phyloP scores from a whole-genome alignment of 2,888 invertebrate genomes.

The Callosobruchus maculatus region DNA sequence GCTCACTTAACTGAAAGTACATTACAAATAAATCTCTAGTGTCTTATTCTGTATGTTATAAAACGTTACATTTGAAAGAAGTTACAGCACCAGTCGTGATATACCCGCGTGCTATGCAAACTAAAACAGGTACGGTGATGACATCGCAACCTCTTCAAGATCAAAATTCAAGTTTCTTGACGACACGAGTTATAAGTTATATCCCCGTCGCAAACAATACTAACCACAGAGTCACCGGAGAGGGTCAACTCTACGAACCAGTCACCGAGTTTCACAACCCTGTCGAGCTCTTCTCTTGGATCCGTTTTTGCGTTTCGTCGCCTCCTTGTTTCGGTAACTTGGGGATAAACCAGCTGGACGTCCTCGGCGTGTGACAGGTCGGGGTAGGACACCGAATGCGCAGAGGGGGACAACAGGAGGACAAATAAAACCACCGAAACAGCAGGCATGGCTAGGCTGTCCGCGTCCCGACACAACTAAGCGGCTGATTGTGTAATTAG shows the following conservation, averaged over 20 bases:
- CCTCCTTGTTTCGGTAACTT: neutral
- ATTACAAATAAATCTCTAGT: too few species aligned
- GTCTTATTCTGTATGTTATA: too few species aligned
- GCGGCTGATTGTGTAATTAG: neutral
- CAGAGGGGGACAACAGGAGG: neutral
- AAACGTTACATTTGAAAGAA: too few species aligned
- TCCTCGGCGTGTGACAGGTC: conserved; percentile 19
- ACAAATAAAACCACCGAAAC: neutral
- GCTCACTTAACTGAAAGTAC: too few species aligned
- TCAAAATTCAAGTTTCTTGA: too few species aligned
- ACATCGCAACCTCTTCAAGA: too few species aligned
- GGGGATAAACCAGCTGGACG: conserved; percentile 29
- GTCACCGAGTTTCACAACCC: conserved; percentile 35
- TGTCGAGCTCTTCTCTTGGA: conserved; percentile 9
- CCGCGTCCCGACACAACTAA: neutral
- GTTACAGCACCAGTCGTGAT: too few species aligned
- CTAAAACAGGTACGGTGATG: too few species aligned
- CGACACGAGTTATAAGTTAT: too few species aligned
- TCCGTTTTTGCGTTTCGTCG: neutral
- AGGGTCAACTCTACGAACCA: conserved; percentile 35
- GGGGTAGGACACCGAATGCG: conserved; percentile 1
- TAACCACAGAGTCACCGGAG: neutral
- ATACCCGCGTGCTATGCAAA: too few species aligned
- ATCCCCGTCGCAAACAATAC: neutral
- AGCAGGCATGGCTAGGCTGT: neutral